Percentiles rank a stretch among this genome's conserved stretches.
Evolutionary conservation across 37 sponge, comb jelly and placozoan genomes (phyloP).

Genomic region (Diacarnus erythraeanus): DNA sequence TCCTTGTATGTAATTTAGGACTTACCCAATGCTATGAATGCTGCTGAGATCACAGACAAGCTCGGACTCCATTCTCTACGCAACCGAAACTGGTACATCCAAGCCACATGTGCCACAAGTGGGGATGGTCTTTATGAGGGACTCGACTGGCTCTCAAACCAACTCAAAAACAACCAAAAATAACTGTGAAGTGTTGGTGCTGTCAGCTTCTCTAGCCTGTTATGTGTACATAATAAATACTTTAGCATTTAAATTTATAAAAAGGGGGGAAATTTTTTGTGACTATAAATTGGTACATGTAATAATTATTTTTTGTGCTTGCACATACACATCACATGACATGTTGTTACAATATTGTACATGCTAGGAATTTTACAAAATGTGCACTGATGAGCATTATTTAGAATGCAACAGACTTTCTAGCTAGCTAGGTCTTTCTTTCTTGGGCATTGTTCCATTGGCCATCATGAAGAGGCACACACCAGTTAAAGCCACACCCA

Average conservation of each 20-base stretch:
- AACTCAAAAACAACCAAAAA: conserved; percentile 67
- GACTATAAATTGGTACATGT: not conserved
- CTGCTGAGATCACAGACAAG: conserved; percentile 97
- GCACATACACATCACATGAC: not conserved
- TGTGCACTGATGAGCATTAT: conserved; percentile 1
- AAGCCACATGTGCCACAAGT: conserved; percentile 98
- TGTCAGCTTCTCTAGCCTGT: not conserved
- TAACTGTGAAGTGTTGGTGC: not conserved
- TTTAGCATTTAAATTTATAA: not conserved
- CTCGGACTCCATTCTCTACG: conserved; percentile 87
- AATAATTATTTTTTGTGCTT: not conserved
- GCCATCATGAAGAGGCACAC: conserved; percentile 56
- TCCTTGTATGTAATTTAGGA: conserved; percentile 60
- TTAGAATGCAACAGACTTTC: too few species aligned
- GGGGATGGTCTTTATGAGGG: conserved; percentile 99
- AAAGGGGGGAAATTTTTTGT: conserved; percentile 4
- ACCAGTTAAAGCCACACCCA: conserved; percentile 45
- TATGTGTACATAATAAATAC: conserved; percentile 7
- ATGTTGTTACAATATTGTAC: not conserved
- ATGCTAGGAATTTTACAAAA: too few species aligned
- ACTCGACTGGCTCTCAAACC: conserved; percentile 92
- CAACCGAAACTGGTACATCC: conserved; percentile 96
- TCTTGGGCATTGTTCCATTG: conserved; percentile 50
- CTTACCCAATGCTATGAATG: conserved; percentile 99
- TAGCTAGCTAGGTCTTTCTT: conserved; percentile 13